Evolutionary conservation across 2,113 vertebrate genomes (phyloP).

Genomic region (Brachyhypopomus occidentalis): DNA sequence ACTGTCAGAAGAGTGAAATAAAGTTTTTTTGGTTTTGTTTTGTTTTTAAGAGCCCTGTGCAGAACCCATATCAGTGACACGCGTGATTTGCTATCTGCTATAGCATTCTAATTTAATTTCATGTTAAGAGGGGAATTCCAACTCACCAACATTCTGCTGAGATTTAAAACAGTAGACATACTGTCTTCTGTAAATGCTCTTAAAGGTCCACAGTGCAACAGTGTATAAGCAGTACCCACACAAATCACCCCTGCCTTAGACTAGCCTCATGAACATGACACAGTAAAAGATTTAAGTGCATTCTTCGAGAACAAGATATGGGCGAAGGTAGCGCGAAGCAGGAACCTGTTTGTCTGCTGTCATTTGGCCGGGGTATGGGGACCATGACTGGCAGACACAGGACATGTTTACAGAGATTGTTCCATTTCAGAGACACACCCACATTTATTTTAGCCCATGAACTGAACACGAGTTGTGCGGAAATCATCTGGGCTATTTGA

Average conservation of each 20-base stretch:
- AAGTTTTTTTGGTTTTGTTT: not conserved
- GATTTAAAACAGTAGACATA: constrained; percentile 15
- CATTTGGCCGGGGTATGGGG: constrained; percentile 41
- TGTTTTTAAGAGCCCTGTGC: not conserved
- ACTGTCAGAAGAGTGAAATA: not conserved
- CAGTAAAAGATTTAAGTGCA: not conserved
- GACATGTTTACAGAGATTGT: constrained; percentile 43
- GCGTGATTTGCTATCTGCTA: not conserved
- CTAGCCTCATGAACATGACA: not conserved
- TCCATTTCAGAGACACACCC: constrained; percentile 39
- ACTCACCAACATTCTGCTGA: not conserved
- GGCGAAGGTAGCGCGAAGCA: constrained; percentile 42
- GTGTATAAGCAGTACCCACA: not conserved
- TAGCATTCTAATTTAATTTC: constrained; percentile 25
- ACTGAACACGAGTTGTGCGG: not conserved
- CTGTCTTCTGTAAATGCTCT: not conserved
- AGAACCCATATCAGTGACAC: not conserved
- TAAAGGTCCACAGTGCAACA: not conserved
- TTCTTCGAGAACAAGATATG: constrained; percentile 23
- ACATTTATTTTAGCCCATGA: not conserved
- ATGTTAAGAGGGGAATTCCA: not conserved
- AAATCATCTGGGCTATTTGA: constrained; percentile 1
- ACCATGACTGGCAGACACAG: constrained; percentile 43
- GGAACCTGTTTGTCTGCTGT: constrained; percentile 62
- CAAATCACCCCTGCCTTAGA: not conserved